Percentiles rank a stretch among this genome's conserved stretches.
phyloP scores from a whole-genome alignment of 1,140 invertebrate species.

The Drosophila lowei region DNA sequence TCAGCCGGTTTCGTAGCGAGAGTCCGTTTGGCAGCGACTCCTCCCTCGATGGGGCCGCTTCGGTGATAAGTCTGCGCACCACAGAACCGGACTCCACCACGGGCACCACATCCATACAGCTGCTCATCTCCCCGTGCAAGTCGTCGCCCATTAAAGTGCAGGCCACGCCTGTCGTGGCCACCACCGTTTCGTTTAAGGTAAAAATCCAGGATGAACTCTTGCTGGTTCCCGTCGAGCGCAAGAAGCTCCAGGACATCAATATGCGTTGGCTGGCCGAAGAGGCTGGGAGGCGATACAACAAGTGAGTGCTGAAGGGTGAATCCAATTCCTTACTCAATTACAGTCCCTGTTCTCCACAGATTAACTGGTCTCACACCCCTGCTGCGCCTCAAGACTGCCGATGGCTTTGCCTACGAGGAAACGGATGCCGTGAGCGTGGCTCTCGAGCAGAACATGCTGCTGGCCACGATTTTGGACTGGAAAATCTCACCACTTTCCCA shows the following conservation, averaged over 20 bases:
- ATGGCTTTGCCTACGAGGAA: slow-evolving; percentile 87
- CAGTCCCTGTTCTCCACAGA: slow-evolving; percentile 73
- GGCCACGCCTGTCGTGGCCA: slow-evolving; percentile 51
- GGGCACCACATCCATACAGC: slow-evolving; percentile 51
- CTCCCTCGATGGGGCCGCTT: slow-evolving; percentile 45
- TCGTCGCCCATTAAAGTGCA: slow-evolving; percentile 70
- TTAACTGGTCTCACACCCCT: slow-evolving; percentile 86
- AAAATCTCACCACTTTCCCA: slow-evolving; percentile 86
- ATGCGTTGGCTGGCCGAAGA: slow-evolving; percentile 89
- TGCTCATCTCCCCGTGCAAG: slow-evolving; percentile 68
- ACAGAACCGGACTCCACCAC: slow-evolving; percentile 83
- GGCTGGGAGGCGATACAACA: slow-evolving; percentile 88
- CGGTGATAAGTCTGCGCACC: slow-evolving; percentile 47
- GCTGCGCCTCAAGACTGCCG: slow-evolving; percentile 86
- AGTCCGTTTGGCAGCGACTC: slow-evolving; percentile 81
- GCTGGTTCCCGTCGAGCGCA: slow-evolving; percentile 86
- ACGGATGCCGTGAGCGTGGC: slow-evolving; percentile 86
- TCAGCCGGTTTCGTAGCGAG: slow-evolving; percentile 83
- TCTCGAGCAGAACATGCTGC: slow-evolving; percentile 84
- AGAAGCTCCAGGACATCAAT: slow-evolving; percentile 85
- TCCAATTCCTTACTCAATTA: not conserved
- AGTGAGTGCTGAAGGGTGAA: slow-evolving; percentile 82
- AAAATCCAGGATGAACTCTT: slow-evolving; percentile 86
- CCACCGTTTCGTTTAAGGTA: slow-evolving; percentile 85
- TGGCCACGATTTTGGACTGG: slow-evolving; percentile 86